phyloP scores from a whole-genome alignment of 2,888 invertebrate species.

The Catocala nupta region DNA sequence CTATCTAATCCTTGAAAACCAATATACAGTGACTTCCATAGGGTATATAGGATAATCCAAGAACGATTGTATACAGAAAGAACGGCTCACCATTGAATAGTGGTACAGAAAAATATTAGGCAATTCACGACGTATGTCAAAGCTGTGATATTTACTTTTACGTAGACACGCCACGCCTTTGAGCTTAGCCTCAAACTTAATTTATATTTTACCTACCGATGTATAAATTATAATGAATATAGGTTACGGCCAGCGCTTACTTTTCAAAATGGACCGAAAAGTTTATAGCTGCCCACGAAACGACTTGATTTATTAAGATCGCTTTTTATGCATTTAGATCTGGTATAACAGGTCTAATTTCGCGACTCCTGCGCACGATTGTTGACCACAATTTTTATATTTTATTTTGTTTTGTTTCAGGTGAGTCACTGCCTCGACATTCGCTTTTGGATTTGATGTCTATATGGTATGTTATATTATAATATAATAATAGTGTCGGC shows the following conservation, averaged over 20 bases:
- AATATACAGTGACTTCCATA: no score
- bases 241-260: constrained; percentile 13
- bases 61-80: no score
- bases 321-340: constrained; percentile 37
- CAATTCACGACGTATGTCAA: no score
- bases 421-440: constrained; percentile 50
- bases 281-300: constrained; percentile 47
- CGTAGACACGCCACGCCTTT: no score
- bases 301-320: constrained; percentile 45
- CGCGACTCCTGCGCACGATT: constrained; percentile 26
- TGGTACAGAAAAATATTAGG: no score
- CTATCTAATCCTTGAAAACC: no score
- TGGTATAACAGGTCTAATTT: constrained; percentile 36
- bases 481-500: no score
- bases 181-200: background rate
- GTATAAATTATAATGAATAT: constrained; percentile 32
- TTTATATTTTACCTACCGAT: constrained; percentile 11
- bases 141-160: no score
- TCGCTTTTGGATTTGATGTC: constrained; percentile 10
- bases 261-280: constrained; percentile 30
- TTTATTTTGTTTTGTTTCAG: constrained; percentile 59
- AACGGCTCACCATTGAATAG: no score
- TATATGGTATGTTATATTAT: constrained; percentile 6
- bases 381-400: constrained; percentile 4
- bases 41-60: no score